Evolutionary conservation across 2,797 vertebrate genomes (phyloP).

Genomic region (Mergus octosetaceus): DNA sequence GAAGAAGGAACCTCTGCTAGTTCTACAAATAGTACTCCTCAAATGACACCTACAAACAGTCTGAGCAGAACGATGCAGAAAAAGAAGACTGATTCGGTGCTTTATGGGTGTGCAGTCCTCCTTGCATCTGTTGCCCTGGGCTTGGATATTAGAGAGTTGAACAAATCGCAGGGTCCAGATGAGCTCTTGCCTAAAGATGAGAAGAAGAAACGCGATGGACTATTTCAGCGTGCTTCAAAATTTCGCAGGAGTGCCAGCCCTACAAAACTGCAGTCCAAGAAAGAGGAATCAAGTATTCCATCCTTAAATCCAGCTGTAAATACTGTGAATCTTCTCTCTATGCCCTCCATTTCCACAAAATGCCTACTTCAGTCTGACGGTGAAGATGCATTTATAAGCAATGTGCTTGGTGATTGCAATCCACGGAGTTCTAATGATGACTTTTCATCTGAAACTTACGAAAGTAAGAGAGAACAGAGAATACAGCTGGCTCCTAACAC

Average conservation of each 20-base stretch:
- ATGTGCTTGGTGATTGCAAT: neutral
- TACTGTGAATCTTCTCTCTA: constrained; percentile 82
- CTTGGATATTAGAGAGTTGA: constrained; percentile 86
- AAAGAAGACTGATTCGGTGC: constrained; percentile 84
- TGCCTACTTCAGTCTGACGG: constrained; percentile 82
- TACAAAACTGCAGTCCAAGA: constrained; percentile 68
- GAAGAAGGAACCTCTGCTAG: constrained; percentile 84
- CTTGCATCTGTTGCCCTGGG: constrained; percentile 91
- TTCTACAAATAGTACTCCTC: constrained; percentile 82
- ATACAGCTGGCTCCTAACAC: neutral
- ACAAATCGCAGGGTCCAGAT: constrained; percentile 69
- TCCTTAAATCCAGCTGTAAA: constrained; percentile 37
- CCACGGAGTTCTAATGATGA: neutral
- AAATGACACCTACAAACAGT: constrained; percentile 87
- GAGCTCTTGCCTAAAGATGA: constrained; percentile 82
- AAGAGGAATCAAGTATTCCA: constrained; percentile 74
- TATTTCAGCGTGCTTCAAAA: constrained; percentile 87
- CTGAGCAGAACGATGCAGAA: constrained; percentile 80
- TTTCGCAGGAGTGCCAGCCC: constrained; percentile 87
- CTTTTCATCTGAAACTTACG: neutral
- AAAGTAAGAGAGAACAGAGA: neutral
- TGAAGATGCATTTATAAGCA: constrained; percentile 50
- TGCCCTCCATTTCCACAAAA: constrained; percentile 89
- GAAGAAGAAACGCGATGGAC: constrained; percentile 87
- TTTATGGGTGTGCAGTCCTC: constrained; percentile 86